Evolutionary conservation across 2,888 invertebrate species (phyloP).

Genomic region (Bhutanitis thaidina): DNA sequence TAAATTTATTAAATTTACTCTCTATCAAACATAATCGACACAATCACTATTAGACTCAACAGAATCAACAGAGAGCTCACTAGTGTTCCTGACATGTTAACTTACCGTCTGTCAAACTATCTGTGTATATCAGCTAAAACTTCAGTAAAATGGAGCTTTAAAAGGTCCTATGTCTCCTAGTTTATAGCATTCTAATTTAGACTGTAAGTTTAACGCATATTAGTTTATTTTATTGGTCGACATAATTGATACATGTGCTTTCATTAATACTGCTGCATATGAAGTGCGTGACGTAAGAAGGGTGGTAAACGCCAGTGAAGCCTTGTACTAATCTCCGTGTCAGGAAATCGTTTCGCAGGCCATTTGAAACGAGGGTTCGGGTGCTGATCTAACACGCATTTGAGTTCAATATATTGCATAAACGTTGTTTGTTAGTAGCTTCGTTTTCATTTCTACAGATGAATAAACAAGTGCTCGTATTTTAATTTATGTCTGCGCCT

Average conservation of each 20-base stretch:
- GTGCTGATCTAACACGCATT: slow-evolving; percentile 70
- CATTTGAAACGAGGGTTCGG: slow-evolving; percentile 72
- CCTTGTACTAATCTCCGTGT: slow-evolving; percentile 80
- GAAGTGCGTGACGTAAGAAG: slow-evolving; percentile 78
- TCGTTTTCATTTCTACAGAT: neutral
- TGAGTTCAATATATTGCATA: slow-evolving; percentile 67
- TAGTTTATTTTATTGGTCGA: slow-evolving; percentile 30
- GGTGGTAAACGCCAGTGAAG: slow-evolving; percentile 74
- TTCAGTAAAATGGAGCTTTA: slow-evolving; percentile 28
- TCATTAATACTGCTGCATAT: slow-evolving; percentile 46
- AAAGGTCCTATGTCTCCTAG: slow-evolving; percentile 25
- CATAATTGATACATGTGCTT: slow-evolving; percentile 49
- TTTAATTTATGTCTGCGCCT: too few species aligned
- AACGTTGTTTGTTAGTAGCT: slow-evolving; percentile 47
- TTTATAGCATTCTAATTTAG: slow-evolving; percentile 29
- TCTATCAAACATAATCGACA: slow-evolving; percentile 51
- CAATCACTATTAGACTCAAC: slow-evolving; percentile 57
- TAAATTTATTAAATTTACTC: slow-evolving; percentile 7
- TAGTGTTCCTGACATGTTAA: slow-evolving; percentile 74
- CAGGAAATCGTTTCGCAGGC: slow-evolving; percentile 79
- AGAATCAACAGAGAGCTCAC: slow-evolving; percentile 48
- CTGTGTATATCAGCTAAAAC: slow-evolving; percentile 50
- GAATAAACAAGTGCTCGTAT: neutral
- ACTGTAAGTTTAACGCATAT: too few species aligned
- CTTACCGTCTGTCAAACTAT: slow-evolving; percentile 76